A percentile compares a stretch with the other conserved stretches of the same genome.
Conservation (phyloP, 2,113 vertebrate species). For the Hydrochoerus hydrochaeris region DNA sequence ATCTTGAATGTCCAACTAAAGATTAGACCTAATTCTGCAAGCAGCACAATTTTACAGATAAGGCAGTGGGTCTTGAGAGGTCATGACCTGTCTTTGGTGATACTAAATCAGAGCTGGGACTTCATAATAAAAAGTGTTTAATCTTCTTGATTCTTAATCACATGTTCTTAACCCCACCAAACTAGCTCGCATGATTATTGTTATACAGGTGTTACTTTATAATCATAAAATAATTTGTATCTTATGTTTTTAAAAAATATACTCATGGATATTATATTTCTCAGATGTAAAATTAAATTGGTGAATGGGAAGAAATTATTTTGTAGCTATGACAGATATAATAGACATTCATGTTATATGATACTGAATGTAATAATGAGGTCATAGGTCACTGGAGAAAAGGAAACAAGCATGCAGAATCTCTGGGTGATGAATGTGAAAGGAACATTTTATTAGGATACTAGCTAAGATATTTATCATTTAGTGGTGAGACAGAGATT, state of each 20-base stretch:
- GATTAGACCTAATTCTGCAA: conserved; percentile 50
- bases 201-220: neutral
- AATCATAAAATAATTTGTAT: conserved; percentile 30
- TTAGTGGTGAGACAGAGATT: neutral
- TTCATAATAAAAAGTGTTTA: conserved; percentile 36
- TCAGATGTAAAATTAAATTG: conserved; percentile 56
- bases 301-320: neutral
- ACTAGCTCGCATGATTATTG: conserved; percentile 13
- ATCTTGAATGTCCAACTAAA: conserved; percentile 34
- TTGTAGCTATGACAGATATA: conserved; percentile 26
- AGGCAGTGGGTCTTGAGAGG: conserved; percentile 64
- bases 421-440: conserved; percentile 51
- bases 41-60: conserved; percentile 72
- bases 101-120: conserved; percentile 15
- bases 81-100: conserved; percentile 53
- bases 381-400: conserved; percentile 55
- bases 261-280: conserved; percentile 42
- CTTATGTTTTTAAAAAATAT: neutral
- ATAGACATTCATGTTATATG: conserved; percentile 53
- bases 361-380: conserved; percentile 57
- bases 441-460: neutral
- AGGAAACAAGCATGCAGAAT: conserved; percentile 62
- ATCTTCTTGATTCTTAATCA: conserved; percentile 24
- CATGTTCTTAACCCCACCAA: neutral
- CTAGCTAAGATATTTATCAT: conserved; percentile 26